Base-by-base conservation (phyloP, 2,888 invertebrate genomes). In the Chalcosyrphus nemorum region DNA sequence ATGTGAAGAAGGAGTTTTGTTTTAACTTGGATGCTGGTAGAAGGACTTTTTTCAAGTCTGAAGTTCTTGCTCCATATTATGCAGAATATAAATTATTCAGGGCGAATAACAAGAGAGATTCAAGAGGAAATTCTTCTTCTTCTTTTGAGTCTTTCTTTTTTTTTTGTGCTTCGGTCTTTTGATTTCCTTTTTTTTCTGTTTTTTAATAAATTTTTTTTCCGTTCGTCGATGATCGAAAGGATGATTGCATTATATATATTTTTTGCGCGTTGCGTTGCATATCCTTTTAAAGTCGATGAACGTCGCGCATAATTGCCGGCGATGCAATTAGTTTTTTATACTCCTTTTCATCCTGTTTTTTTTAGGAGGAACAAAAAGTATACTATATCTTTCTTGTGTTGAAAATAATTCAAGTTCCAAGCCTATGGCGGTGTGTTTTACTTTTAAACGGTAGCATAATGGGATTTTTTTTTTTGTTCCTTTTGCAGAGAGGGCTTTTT, bases 61-160 rank as follows among this genome's bases (percentile, higher is more conserved):
- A 76, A 82, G 61, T 78, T 84, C 75, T 80, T 85, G 75, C 75
- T 85, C 85, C 81, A 85, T 50, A 85, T 85, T 85, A 85, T 85
- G 76, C 76, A 85, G 85, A 85, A 85, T 75, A 85, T 85, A 85
- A 85, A 85, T 85, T 81, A 85, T 85, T 85, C 85, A 80, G 54
- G 71, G 66, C 76, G 81, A 85, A 81, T 81, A 85, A 85, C 81
- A 85, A 76, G 84, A 76, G 84, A 77, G 72, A 45, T 76, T 76
- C 81, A 57, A 59, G 38, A 68, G 66, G 71, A 78, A 61, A 72
- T 72, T 72, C 41, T 63, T 72, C 66, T 68, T 59, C 54, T 52
- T 70, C 45, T 27, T 52, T 11, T 45, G 17, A 13, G 19, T 27
- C 19, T 32, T 19, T 63, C 32, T 24, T 71, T n/a, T n/a, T n/a